Base-by-base conservation (phyloP, 2,888 invertebrate genomes). In the Timandra comae region DNA sequence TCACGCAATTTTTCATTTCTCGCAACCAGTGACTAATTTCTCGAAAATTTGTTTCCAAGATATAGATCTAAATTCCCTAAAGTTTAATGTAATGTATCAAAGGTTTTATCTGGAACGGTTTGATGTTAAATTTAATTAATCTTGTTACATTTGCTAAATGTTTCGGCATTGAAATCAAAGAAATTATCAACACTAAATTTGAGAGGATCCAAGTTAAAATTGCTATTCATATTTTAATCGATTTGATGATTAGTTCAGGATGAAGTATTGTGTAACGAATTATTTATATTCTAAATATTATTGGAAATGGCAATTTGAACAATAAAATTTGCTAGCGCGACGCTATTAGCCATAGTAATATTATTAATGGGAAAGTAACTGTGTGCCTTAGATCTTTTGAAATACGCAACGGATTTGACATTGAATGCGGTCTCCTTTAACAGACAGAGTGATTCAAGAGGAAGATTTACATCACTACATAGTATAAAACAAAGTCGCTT, bases 301-400 rank as follows among this genome's bases (percentile, higher is more conserved):
- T 37, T 42, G 37, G 33, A 27, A 36, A 39, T 35, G 46, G 39
- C 46, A 53, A 50, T 58, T 56, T 50, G 41, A 47, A 49, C 52
- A 54, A 63, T 62, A 60, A 64, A 65, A 63, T 68, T 58, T 60
- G 41, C 36, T 24, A 64, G 56, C 67, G 67, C 52, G 59, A 63
- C 63, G 61, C 52, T 50, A 66, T 65, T 57, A 56, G n/a, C n/a
- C n/a, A n/a, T n/a, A n/a, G n/a, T n/a, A n/a, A n/a, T n/a, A n/a
- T n/a, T n/a, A n/a, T n/a, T n/a, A n/a, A n/a, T n/a, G n/a, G n/a
- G n/a, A n/a, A n/a, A n/a, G n/a, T n/a, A n/a, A n/a, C n/a, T n/a
- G n/a, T n/a, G n/a, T n/a, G n/a, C n/a, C n/a, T n/a, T n/a, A n/a
- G n/a, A n/a, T n/a, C n/a, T n/a, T n/a, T n/a, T n/a, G n/a, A n/a